phyloP scores from a whole-genome alignment of 2,888 invertebrate species.

The Dinocampus coccinellae region DNA sequence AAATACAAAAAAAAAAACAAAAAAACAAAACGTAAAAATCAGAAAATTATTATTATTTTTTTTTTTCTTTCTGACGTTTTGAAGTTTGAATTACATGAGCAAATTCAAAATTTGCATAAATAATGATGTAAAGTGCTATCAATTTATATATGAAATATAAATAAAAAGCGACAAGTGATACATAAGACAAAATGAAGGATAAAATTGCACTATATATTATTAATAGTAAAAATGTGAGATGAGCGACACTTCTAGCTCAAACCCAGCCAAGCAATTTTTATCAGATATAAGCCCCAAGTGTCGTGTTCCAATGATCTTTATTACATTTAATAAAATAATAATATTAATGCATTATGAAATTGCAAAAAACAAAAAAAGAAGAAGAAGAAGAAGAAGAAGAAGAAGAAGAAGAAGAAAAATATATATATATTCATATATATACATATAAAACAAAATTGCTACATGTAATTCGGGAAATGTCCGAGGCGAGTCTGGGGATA shows the following conservation, averaged over 20 bases:
- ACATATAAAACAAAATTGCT: too few relatives aligned
- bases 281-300: constrained; percentile 2
- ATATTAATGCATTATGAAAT: neutral
- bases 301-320: neutral
- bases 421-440: too few relatives aligned
- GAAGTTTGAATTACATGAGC: neutral
- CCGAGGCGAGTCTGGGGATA: constrained; percentile 7
- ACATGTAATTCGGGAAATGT: constrained; percentile 44
- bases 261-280: neutral
- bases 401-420: too few relatives aligned
- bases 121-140: neutral
- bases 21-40: too few relatives aligned
- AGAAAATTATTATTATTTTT: too few relatives aligned
- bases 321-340: neutral
- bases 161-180: neutral
- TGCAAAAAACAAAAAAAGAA: too few relatives aligned
- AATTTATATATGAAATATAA: neutral
- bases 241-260: neutral
- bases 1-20: neutral
- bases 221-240: neutral
- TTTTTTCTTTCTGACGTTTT: too few relatives aligned
- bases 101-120: neutral
- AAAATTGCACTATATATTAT: neutral
- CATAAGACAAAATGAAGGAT: neutral
- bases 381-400: too few relatives aligned